These are phyloP conservation scores for Taurulus bubalis DNA, from an alignment of 2,113 vertebrate species.

Conservation along the genomic window DNA sequence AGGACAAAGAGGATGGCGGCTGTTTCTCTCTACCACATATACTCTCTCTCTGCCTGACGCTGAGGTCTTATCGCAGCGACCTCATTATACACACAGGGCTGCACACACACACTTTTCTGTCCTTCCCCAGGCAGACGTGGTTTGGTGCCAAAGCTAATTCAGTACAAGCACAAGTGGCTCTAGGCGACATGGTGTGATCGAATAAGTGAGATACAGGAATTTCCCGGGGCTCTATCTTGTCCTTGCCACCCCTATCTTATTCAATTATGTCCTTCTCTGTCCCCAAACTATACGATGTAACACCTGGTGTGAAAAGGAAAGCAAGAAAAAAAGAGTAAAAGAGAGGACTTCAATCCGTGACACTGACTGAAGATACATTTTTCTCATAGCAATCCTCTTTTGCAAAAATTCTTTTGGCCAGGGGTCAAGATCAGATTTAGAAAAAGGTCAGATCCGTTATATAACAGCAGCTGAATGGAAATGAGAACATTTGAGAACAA, in stretches of 20 bases:
- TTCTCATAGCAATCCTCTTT: background rate
- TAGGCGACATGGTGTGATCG: slow-evolving; percentile 57
- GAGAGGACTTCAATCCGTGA: background rate
- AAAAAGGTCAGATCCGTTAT: background rate
- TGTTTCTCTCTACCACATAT: slow-evolving; percentile 42
- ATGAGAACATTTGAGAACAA: background rate
- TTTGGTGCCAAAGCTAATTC: slow-evolving; percentile 73
- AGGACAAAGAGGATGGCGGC: slow-evolving; percentile 66
- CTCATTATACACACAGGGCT: slow-evolving; percentile 23
- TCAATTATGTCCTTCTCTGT: slow-evolving; percentile 28
- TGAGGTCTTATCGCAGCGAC: slow-evolving; percentile 41
- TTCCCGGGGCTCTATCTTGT: slow-evolving; percentile 44
- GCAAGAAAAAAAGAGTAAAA: background rate
- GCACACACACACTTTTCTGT: slow-evolving; percentile 22
- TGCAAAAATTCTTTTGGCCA: background rate
- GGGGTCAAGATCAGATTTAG: background rate
- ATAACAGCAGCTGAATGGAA: background rate
- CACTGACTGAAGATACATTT: background rate
- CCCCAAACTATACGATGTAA: background rate
- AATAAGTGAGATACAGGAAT: slow-evolving; percentile 55
- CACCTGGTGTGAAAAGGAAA: slow-evolving; percentile 11
- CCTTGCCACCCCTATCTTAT: slow-evolving; percentile 37
- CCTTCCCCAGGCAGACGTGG: slow-evolving; percentile 49
- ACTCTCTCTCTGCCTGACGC: slow-evolving; percentile 36
- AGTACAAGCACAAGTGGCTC: slow-evolving; percentile 48